Percentiles rank a stretch among this genome's conserved stretches.
phyloP scores from a whole-genome alignment of 1,140 invertebrate species.

The Apis mellifera region DNA sequence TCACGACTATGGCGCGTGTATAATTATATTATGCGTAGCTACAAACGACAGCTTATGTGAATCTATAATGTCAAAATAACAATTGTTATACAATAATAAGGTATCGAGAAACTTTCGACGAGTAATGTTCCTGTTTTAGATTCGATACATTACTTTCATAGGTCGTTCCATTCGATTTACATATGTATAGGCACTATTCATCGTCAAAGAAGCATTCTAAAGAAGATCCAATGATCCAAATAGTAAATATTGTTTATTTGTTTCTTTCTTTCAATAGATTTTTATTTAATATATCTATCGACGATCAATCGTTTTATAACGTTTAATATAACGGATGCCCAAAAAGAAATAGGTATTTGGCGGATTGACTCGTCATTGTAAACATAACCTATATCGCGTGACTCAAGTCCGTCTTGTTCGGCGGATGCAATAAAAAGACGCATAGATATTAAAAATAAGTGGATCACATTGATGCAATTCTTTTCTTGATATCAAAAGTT shows the following conservation, averaged over 20 bases:
- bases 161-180: constrained; percentile 33
- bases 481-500: constrained; percentile 45
- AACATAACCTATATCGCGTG: constrained; percentile 30
- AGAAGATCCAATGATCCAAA: neutral
- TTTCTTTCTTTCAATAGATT: neutral
- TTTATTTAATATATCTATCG: neutral
- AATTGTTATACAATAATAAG: constrained; percentile 20
- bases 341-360: neutral
- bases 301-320: neutral
- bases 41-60: constrained; percentile 5
- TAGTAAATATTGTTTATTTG: no score
- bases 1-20: constrained; percentile 43
- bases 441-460: constrained; percentile 28
- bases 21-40: neutral
- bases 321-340: neutral
- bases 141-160: constrained; percentile 9
- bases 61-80: constrained; percentile 35
- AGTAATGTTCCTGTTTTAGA: neutral
- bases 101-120: neutral
- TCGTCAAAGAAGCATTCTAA: constrained; percentile 31
- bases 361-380: neutral
- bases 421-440: constrained; percentile 17
- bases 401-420: constrained; percentile 59
- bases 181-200: constrained; percentile 56
- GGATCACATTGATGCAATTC: constrained; percentile 29